Percentiles rank a stretch among this genome's conserved stretches.
These are phyloP conservation scores for Periophthalmodon schlosseri DNA, from an alignment of 2,113 vertebrate genomes.

Conservation along the genomic window DNA sequence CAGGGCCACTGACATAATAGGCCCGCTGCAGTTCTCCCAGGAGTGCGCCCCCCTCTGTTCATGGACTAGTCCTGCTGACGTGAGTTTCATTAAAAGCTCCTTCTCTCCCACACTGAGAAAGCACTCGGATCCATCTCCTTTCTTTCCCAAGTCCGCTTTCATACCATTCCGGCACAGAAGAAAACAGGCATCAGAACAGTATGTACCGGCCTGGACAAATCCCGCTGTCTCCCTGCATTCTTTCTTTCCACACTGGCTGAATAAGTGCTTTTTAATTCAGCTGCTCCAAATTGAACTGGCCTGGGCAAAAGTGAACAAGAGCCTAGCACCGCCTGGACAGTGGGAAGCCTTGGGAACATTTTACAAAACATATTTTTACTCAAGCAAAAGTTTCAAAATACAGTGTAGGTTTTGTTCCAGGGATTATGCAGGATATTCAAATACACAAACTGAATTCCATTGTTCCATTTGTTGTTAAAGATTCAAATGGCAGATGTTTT, in stretches of 20 bases:
- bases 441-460: no score
- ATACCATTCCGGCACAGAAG: conserved; percentile 46
- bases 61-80: conserved; percentile 10
- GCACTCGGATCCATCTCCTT: conserved; percentile 29
- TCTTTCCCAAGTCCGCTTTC: conserved; percentile 54
- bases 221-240: conserved; percentile 8
- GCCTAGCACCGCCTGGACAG: neutral
- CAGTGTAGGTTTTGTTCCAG: neutral
- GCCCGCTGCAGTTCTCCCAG: neutral
- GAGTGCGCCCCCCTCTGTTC: conserved; percentile 10
- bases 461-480: neutral
- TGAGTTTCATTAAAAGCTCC: conserved; percentile 31
- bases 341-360: neutral
- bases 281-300: neutral
- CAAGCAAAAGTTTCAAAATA: neutral
- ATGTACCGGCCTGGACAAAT: conserved; percentile 53
- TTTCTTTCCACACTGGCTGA: conserved; percentile 20
- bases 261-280: conserved; percentile 22
- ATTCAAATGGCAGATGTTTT: neutral
- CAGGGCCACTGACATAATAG: neutral
- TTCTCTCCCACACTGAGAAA: conserved; percentile 40
- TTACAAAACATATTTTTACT: neutral
- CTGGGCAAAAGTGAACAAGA: neutral
- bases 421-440: neutral
- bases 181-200: conserved; percentile 60